A percentile compares a stretch with the other conserved stretches of the same genome.
Conservation (phyloP, 2,888 invertebrate species). For the Acronicta alni region DNA sequence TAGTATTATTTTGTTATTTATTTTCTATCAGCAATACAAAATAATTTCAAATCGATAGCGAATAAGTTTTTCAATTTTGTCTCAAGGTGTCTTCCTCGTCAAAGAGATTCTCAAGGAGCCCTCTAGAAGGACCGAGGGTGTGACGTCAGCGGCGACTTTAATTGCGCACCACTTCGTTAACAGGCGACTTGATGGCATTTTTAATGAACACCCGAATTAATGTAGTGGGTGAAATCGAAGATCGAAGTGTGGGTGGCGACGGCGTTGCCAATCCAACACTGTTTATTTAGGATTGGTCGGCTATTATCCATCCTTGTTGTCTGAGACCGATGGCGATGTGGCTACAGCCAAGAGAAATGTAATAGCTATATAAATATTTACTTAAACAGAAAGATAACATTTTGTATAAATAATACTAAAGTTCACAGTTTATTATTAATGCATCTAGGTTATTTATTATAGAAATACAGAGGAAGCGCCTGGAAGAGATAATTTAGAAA, state of each 20-base stretch:
- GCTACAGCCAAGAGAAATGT: constrained; percentile 53
- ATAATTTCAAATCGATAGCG: constrained; percentile 69
- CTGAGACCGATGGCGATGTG: constrained; percentile 53
- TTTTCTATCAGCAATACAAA: constrained; percentile 2
- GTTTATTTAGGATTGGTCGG: constrained; percentile 86
- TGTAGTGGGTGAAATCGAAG: constrained; percentile 88
- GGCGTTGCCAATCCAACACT: constrained; percentile 68
- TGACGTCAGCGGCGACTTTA: constrained; percentile 88
- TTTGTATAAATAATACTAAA: constrained; percentile 20
- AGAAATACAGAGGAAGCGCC: too few species aligned
- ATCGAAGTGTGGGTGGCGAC: constrained; percentile 80
- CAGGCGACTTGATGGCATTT: constrained; percentile 88
- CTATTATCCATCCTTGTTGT: constrained; percentile 67
- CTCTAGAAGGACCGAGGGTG: constrained; percentile 68
- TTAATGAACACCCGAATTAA: constrained; percentile 89
- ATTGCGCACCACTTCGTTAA: constrained; percentile 89
- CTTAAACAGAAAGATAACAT: constrained; percentile 25
- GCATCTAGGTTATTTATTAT: too few species aligned
- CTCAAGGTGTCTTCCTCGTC: constrained; percentile 80
- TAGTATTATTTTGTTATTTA: neutral
- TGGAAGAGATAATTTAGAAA: too few species aligned
- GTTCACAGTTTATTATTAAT: neutral
- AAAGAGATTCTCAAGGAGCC: constrained; percentile 74
- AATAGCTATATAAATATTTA: constrained; percentile 23
- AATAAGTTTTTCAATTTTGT: constrained; percentile 83